phyloP scores from a whole-genome alignment of 1,140 invertebrate genomes.

The Diplogasteroides magnus region DNA sequence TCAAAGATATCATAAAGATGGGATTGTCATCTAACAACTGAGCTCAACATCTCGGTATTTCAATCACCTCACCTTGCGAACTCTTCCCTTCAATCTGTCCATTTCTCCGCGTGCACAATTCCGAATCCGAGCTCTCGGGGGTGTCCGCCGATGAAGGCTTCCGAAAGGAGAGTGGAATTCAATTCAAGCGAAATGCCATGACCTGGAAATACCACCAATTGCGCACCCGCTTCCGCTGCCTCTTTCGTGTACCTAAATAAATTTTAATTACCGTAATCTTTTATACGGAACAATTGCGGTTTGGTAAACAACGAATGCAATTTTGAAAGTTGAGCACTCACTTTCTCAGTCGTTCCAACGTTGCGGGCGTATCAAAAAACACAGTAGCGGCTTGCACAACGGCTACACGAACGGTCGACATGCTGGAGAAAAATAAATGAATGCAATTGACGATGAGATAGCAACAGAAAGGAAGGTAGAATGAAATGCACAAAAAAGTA shows the following conservation, averaged over 20 bases:
- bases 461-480: too few relatives aligned
- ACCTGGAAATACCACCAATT: slow-evolving; percentile 45
- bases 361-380: slow-evolving; percentile 39
- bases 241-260: too few relatives aligned
- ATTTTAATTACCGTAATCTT: too few relatives aligned
- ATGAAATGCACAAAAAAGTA: too few relatives aligned
- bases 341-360: slow-evolving; percentile 35
- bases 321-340: too few relatives aligned
- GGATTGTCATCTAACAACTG: too few relatives aligned
- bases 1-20: neutral
- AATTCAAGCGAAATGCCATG: neutral
- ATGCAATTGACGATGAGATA: slow-evolving; percentile 12
- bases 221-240: slow-evolving; percentile 35
- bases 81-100: slow-evolving; percentile 39
- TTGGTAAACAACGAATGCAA: too few relatives aligned
- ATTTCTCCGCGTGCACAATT: slow-evolving; percentile 36
- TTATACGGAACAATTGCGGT: too few relatives aligned
- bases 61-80: slow-evolving; percentile 25
- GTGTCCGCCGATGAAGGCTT: slow-evolving; percentile 47
- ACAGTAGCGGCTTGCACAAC: slow-evolving; percentile 44
- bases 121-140: slow-evolving; percentile 47
- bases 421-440: slow-evolving; percentile 9
- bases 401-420: slow-evolving; percentile 26
- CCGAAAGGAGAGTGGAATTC: slow-evolving; percentile 27
- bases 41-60: too few relatives aligned